Evolutionary conservation across 2,888 invertebrate genomes (phyloP), one percentile per base, ranked within the genome.

Genomic region (Notodonta dromedarius): DNA sequence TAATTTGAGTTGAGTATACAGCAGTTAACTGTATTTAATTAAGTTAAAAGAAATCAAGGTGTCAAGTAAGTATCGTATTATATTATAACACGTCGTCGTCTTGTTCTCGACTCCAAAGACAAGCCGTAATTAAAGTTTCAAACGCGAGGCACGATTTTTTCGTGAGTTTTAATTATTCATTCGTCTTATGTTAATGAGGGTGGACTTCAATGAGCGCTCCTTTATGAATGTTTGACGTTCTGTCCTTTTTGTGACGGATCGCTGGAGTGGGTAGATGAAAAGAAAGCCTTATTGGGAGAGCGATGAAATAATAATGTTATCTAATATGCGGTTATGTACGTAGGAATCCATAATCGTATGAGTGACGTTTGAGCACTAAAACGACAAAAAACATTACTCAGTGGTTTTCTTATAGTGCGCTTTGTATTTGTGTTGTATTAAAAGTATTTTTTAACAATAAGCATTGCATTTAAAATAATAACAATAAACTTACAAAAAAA

Each of bases 111-210:
- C 9, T 11, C 42, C 42, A 51, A 51, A 51, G 32, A 32, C 16
- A 51, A 51, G 32, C 12, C 7, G 51, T 51, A 51, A 51, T 51
- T 51, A 3, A 51, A 53, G 35, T 53, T 53, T 11, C 32, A 12
- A 53, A 53, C 53, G 39, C 53, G 53, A 9, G 35, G 14, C 16
- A 40, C 55, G 14, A 40, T 6, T 55, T 40, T 40, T 55, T 53
- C 40, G 55, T 55, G 24, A 54, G 14, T 55, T 55, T 40, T 55
- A 55, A 55, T 55, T 55, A 55, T 55, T 55, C 40, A 55, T 55
- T 40, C 55, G 55, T 55, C 16, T 55, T 55, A 40, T 55, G 55
- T 40, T 55, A 40, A 55, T 55, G 55, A 55, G 55, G 55, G 40
- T 8, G 40, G 32, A 40, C 39, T 40, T 40, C n/a, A 39, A n/a